A percentile compares a stretch with the other conserved stretches of the same genome.
Evolutionary conservation across 2,888 invertebrate genomes (phyloP).

Genomic region (Entomobrya proxima): DNA sequence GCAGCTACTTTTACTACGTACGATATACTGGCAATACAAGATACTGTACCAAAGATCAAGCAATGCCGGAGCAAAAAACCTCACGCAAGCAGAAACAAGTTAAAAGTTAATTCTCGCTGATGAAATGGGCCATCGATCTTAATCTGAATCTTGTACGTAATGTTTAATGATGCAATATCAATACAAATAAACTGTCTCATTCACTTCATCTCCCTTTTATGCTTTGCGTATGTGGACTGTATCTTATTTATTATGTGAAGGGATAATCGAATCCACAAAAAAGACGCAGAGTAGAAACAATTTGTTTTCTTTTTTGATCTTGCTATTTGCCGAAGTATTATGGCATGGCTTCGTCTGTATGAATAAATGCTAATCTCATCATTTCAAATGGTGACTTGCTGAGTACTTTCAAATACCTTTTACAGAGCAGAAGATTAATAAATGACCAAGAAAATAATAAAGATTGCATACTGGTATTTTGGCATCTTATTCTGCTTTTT

Average conservation of each 20-base stretch:
- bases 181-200: slow-evolving; percentile 65
- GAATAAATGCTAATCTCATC: slow-evolving; percentile 18
- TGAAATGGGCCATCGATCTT: slow-evolving; percentile 51
- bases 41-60: too few species aligned
- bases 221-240: neutral
- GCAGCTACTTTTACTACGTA: neutral
- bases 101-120: slow-evolving; percentile 46
- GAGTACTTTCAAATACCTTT: neutral
- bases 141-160: slow-evolving; percentile 47
- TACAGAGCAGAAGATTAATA: slow-evolving; percentile 4
- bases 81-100: slow-evolving; percentile 64
- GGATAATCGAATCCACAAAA: neutral
- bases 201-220: slow-evolving; percentile 17
- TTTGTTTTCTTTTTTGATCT: slow-evolving; percentile 54
- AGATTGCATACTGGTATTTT: slow-evolving; percentile 25
- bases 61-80: slow-evolving; percentile 26
- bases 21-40: too few species aligned
- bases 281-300: slow-evolving; percentile 36
- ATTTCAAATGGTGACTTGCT: neutral
- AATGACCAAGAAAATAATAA: neutral
- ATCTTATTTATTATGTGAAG: slow-evolving; percentile 36
- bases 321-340: slow-evolving; percentile 33
- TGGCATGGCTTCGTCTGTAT: neutral
- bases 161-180: slow-evolving; percentile 58
- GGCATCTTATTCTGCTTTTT: slow-evolving; percentile 41